Conservation (phyloP, 2,797 vertebrate genomes). For the Urocyon cinereoargenteus region DNA sequence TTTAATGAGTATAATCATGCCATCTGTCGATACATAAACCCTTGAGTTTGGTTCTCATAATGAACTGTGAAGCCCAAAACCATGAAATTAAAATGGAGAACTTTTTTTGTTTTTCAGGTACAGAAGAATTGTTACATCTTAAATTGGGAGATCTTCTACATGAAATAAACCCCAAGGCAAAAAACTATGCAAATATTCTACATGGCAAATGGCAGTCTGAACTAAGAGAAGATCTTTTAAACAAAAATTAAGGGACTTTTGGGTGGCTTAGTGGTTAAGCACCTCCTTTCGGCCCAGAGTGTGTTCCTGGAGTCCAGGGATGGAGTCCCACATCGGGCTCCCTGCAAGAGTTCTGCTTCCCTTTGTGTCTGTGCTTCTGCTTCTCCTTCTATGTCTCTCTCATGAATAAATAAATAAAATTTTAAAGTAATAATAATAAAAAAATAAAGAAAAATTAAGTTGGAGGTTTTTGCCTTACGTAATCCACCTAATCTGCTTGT, state of each 20-base stretch:
- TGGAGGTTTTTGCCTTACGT: background rate
- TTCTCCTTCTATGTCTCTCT: no score
- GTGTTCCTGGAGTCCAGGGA: no score
- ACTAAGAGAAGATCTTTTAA: background rate
- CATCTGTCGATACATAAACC: background rate
- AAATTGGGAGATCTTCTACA: background rate
- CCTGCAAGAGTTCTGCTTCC: no score
- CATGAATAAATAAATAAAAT: no score
- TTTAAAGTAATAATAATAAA: no score
- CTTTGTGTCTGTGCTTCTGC: no score
- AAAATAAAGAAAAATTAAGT: background rate
- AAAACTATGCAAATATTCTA: background rate
- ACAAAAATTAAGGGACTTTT: background rate
- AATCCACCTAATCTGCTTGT: background rate
- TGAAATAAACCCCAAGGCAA: background rate
- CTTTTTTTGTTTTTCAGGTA: background rate
- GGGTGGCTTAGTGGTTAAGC: no score
- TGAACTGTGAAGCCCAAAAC: constrained; percentile 2
- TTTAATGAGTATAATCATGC: background rate
- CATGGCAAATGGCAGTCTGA: background rate
- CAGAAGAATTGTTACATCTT: background rate
- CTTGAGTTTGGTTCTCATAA: background rate
- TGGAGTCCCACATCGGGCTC: no score
- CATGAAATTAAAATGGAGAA: constrained; percentile 26
- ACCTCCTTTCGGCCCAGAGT: no score